These are phyloP conservation scores for Mythimna albipuncta DNA, from an alignment of 2,888 invertebrate species.

Conservation along the genomic window DNA sequence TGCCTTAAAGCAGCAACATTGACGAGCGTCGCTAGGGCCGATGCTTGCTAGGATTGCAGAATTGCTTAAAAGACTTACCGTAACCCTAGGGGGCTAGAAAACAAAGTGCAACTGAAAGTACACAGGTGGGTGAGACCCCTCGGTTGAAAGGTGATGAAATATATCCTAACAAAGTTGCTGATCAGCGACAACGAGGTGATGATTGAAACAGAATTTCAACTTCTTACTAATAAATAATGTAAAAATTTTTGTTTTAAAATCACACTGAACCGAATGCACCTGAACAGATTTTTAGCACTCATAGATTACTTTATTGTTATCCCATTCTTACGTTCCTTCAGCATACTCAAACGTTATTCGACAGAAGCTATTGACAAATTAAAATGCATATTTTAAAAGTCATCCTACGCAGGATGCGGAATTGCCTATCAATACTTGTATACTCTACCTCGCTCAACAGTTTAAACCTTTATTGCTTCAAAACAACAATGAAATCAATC, in stretches of 20 bases:
- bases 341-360: no score
- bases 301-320: no score
- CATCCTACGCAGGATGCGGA: neutral
- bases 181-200: neutral
- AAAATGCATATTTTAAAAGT: no score
- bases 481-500: constrained; percentile 36
- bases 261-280: neutral
- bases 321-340: no score
- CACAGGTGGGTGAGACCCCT: neutral
- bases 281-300: neutral
- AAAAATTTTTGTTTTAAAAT: neutral
- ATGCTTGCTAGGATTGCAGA: no score
- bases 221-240: neutral
- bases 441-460: neutral
- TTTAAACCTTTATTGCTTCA: neutral
- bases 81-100: no score
- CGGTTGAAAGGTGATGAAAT: neutral
- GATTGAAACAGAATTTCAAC: neutral
- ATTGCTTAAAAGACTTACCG: no score
- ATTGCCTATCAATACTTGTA: neutral
- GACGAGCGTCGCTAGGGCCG: no score
- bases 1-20: no score
- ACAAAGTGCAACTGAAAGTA: no score
- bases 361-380: no score
- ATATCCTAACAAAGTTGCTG: neutral